phyloP scores from a whole-genome alignment of 2,888 invertebrate species.

The Frankliniella fusca region DNA sequence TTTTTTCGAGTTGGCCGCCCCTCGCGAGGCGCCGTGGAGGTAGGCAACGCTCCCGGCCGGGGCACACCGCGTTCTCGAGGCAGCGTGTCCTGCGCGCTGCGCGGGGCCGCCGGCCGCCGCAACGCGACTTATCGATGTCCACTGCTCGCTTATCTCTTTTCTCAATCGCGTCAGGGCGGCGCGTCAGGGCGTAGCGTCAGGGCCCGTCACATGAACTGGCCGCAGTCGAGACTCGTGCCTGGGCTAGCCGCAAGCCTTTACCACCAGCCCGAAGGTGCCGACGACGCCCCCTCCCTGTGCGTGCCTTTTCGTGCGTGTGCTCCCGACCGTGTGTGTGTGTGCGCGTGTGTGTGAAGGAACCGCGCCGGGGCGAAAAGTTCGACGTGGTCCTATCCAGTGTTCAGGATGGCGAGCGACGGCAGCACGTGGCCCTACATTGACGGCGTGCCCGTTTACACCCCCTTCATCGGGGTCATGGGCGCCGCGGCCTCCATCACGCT shows the following conservation, averaged over 20 bases:
- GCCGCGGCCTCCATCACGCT: conserved; percentile 98
- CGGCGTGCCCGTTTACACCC: conserved; percentile 80
- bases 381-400: too few relatives aligned
- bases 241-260: not conserved
- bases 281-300: not conserved
- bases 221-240: not conserved
- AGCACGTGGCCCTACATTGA: too few relatives aligned
- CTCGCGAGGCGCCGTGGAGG: too few relatives aligned
- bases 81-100: not conserved
- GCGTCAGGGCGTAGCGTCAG: not conserved
- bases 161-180: not conserved
- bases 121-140: not conserved
- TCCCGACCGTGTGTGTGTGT: too few relatives aligned
- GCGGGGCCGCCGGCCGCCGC: not conserved
- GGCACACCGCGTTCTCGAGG: too few relatives aligned
- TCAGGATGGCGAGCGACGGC: too few relatives aligned
- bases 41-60: too few relatives aligned
- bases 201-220: conserved; percentile 9
- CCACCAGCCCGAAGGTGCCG: not conserved
- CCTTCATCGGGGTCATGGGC: conserved; percentile 99
- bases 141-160: not conserved
- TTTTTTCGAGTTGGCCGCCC: too few relatives aligned
- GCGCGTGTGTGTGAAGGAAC: too few relatives aligned
- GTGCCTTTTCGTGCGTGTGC: too few relatives aligned
- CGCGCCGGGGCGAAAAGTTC: too few relatives aligned